Percentiles rank a stretch among this genome's conserved stretches.
Conservation (phyloP, 2,797 vertebrate genomes). For the Acanthis flammea region DNA sequence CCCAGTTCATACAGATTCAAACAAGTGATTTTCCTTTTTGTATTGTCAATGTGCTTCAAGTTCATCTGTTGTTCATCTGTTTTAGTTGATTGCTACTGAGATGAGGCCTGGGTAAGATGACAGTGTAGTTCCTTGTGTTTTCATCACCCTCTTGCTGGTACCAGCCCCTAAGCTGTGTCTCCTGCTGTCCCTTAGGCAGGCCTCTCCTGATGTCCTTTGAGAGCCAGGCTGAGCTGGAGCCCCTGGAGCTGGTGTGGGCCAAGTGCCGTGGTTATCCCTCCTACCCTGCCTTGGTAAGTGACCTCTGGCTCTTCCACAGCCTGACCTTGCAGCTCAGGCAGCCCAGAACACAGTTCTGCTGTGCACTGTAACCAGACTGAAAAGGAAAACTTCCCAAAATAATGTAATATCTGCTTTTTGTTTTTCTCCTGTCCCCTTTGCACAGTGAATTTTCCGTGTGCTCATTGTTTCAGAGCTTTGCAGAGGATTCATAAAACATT, state of each 20-base stretch:
- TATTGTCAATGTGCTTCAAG: not conserved
- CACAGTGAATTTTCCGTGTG: not conserved
- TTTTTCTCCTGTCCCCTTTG: not conserved
- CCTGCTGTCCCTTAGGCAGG: conserved; percentile 75
- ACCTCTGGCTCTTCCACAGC: not conserved
- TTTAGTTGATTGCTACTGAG: not conserved
- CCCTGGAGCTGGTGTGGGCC: conserved; percentile 96
- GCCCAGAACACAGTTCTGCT: not conserved
- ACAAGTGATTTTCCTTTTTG: not conserved
- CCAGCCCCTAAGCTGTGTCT: not conserved
- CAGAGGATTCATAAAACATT: not conserved
- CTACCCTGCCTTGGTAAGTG: conserved; percentile 94
- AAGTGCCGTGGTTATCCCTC: conserved; percentile 98
- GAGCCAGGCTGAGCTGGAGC: conserved; percentile 85
- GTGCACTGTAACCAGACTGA: not conserved
- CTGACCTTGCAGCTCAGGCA: not conserved
- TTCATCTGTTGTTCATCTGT: not conserved
- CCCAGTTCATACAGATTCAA: not conserved
- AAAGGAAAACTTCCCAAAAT: not conserved
- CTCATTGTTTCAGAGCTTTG: not conserved
- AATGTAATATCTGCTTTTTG: rapidly evolving
- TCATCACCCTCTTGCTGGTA: not conserved
- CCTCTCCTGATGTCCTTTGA: conserved; percentile 83
- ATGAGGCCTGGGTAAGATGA: not conserved
- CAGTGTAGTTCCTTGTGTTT: not conserved